Evolutionary conservation across 2,888 invertebrate genomes (phyloP), one percentile per base, ranked within the genome.

Genomic region (Allophyes oxyacanthae): DNA sequence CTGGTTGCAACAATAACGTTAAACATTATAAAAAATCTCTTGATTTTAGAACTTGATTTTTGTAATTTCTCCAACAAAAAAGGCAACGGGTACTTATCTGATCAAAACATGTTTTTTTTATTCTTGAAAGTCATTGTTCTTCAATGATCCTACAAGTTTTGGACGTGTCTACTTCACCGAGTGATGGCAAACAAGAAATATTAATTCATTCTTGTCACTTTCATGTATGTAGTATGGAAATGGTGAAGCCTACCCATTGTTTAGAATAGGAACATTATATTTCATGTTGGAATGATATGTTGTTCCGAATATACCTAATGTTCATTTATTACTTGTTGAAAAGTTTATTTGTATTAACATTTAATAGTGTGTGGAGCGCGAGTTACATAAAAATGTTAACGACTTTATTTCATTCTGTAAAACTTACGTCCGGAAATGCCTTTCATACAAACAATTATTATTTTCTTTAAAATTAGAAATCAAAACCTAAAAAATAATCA

Each of bases 151-250:
- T 82, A 86, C 83, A 85, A 84, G 80, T 82, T 87, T 83, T 80
- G 74, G 80, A 84, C 83, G 74, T 81, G 84, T 83, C 81, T 79
- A 85, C 88, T 84, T 81, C 84, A 83, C 73, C 78, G 79, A 79
- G 70, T 86, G 85, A 85, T 81, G 72, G 73, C 79, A 77, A 79
- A 86, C 82, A 83, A 72, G 80, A 87, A 88, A 90, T 88, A 86
- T 84, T 91, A 89, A 91, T 91, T 89, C 83, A 79, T 83, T 89
- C 87, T 78, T 85, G 87, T 89, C 85, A 83, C 83, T 85, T 83
- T 72, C 69, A 81, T 83, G 83, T 87, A n/a, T 78, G 70, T 79
- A 78, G 73, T 85, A 86, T 83, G 81, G 80, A 85, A 80, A 83
- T 84, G 51, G 70, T 75, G 78, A 64, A 72, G 71, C 74, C 55